Evolutionary conservation across 2,888 invertebrate species (phyloP), one percentile per base, ranked within the genome.

Genomic region (Silvanus unidentatus): DNA sequence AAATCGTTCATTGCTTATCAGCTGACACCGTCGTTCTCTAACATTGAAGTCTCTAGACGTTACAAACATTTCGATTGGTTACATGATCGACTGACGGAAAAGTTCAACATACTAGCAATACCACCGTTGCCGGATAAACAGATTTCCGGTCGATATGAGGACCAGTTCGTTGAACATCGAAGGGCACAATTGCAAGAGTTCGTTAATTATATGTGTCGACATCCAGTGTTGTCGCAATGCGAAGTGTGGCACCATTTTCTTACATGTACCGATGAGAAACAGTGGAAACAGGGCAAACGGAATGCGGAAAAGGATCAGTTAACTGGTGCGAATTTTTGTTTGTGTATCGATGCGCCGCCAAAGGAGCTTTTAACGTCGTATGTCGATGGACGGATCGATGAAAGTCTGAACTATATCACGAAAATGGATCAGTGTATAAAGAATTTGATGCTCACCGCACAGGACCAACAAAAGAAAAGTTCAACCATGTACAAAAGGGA

Each of bases 1-100:
- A 98, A 98, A 74, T 96, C 93, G 64, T 99, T 88, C 65, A 98
- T 98, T 60, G 95, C 95, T 38, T 98, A 98, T 74, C 92, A 95
- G 65, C 72, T 98, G 50, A 96, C 94, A 42, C 96, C 96, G 2
- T 91, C 94, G 72, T 93, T 93, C 68, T 94, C 89, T 67, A 89
- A 89, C 65, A 88, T 93, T 58, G 91, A 93, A 76, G 97, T 92
- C 16, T 90, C 89, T 29, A 80, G 98, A 53, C 80, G 98, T 57
- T 98, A 97, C 74, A 99, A 99, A 72, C 98, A 98, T 72, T 99
- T 99, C 73, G 98, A 99, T 76, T 99, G 99, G 99, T 73, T 99
- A 42, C 96, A 97, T 72, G 92, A 92, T 67, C 80, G 96, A 57
- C 75, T 99, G 52, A 86, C 87, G 60, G 92, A 91, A 57, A 99